Evolutionary conservation across 2,888 invertebrate species (phyloP).

Genomic region (Mechanitis mazaeus): DNA sequence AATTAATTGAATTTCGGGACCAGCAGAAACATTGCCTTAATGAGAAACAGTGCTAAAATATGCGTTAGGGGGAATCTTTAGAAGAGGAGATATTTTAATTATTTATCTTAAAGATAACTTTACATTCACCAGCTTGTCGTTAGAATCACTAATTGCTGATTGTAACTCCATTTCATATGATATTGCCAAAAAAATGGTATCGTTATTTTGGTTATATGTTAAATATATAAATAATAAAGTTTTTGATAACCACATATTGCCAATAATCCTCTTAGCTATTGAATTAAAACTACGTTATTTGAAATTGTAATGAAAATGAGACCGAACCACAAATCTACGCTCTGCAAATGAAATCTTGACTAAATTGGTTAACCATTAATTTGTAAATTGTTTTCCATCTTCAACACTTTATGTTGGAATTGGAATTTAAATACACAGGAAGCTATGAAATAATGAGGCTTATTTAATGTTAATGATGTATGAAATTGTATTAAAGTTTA

Average conservation of each 20-base stretch:
- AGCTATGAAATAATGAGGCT: background rate
- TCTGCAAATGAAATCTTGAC: conserved; percentile 66
- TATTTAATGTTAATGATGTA: background rate
- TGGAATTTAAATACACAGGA: conserved; percentile 1
- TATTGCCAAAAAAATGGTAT: too few species aligned
- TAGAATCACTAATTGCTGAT: too few species aligned
- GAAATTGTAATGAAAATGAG: conserved; percentile 55
- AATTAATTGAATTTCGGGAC: conserved; percentile 5
- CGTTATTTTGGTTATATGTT: background rate
- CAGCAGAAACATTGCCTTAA: conserved; percentile 4
- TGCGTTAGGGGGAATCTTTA: background rate
- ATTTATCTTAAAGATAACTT: background rate
- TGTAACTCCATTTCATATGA: too few species aligned
- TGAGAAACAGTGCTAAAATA: conserved; percentile 4
- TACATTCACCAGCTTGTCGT: too few species aligned
- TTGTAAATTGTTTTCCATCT: conserved; percentile 36
- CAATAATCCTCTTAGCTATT: conserved; percentile 43
- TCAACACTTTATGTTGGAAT: conserved; percentile 22
- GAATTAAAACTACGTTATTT: conserved; percentile 50
- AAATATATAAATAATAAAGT: conserved; percentile 21
- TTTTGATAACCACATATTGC: conserved; percentile 32
- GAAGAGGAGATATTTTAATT: background rate
- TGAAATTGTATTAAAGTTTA: background rate
- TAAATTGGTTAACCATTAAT: conserved; percentile 64
- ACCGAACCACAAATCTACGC: conserved; percentile 60